Base-by-base conservation (phyloP, 2,797 vertebrate genomes). In the Notoglanidium macrostoma region DNA sequence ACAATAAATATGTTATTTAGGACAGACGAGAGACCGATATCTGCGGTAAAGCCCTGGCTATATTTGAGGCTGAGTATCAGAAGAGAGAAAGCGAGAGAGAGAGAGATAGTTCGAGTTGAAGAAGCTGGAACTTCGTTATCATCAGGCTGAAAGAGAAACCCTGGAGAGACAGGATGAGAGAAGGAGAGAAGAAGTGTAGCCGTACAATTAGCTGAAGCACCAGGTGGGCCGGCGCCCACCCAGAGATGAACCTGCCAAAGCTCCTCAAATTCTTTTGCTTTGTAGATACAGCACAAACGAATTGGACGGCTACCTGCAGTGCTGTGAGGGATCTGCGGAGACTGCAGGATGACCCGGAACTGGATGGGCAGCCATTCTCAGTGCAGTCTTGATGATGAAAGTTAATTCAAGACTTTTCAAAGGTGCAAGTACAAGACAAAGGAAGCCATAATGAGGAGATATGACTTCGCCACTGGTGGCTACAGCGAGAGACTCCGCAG, bases 181-280 rank as follows among this genome's bases (percentile, higher is more conserved):
- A 46, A 44, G 11, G 21, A 61, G 57, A n/a, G n/a, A n/a, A 26
- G 55, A n/a, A 61, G 54, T 59, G 54, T 23, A 80, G 55, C 32
- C 2, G 23, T 40, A 80, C 55, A 80, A 80, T 80, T 61, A 80
- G 77, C 77, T 80, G 77, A 80, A 80, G 79, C 57, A 81, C 57
- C 79, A 81, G 79, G 79, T 81, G 57, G 78, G 35, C 57, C 78
- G 44, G 55, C 35, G 23, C 40, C 35, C 79, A 81, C 57, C 79
- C 19, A 46, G 9, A 15, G 57, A 81, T 17, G 21, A 46, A 63
- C 57, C 79, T 81, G 79, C 79, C 59, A 63, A 81, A 9, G 40
- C 57, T 63, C 23, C 35, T 63, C 3, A 63, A 46, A 9, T 81
- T 46, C 12, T n/a, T n/a, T 46, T n/a, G 23, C 55, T 26, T 80